Evolutionary conservation across 2,797 vertebrate genomes (phyloP).

Genomic region (Chelidonichthys spinosus): DNA sequence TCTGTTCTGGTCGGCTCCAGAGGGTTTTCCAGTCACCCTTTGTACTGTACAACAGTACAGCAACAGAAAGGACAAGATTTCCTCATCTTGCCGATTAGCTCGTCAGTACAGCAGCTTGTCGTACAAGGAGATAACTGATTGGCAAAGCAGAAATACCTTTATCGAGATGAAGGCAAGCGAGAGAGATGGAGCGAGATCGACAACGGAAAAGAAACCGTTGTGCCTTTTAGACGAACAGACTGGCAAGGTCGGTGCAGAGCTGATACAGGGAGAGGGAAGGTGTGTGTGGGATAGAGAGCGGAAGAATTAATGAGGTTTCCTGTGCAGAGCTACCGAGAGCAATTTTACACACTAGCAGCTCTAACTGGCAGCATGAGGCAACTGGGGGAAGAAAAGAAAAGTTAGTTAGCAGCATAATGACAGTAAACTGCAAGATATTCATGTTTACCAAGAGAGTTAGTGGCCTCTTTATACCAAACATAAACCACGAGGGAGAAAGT

Average conservation of each 20-base stretch:
- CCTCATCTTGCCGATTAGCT: not conserved
- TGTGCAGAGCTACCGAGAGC: constrained; percentile 21
- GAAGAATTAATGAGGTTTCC: constrained; percentile 33
- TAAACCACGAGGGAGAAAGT: not conserved
- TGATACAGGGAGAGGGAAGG: constrained; percentile 18
- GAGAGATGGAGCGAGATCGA: not conserved
- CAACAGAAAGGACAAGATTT: constrained; percentile 5
- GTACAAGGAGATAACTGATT: constrained; percentile 21
- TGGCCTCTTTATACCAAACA: not conserved
- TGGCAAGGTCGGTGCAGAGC: not conserved
- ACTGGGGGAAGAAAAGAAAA: not conserved
- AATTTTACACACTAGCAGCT: constrained; percentile 17
- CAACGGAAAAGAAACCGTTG: constrained; percentile 6
- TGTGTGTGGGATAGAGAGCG: constrained; percentile 3
- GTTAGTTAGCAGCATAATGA: not conserved
- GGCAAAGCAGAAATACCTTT: not conserved
- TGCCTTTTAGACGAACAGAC: not conserved
- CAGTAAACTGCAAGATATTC: not conserved
- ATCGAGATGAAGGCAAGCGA: not conserved
- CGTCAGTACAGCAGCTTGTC: constrained; percentile 8
- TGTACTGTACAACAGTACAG: not conserved
- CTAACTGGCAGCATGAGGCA: constrained; percentile 2
- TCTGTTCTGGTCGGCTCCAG: not conserved
- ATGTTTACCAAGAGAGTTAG: constrained; percentile 2
- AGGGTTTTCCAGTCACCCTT: not conserved